Conservation (phyloP, 2,113 vertebrate species). For the Phaetusa simplex region DNA sequence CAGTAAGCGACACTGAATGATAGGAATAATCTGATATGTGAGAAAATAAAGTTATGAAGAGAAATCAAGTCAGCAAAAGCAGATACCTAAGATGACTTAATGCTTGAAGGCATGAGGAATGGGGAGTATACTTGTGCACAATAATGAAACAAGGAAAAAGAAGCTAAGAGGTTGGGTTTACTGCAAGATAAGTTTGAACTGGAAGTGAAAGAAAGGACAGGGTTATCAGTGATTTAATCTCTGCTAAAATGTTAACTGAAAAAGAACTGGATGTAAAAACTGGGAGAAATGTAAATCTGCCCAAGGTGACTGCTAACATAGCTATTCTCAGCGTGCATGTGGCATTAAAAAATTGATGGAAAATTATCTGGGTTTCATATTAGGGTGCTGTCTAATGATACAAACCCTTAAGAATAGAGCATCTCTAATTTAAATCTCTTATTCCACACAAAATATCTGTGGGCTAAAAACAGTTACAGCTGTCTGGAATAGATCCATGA, state of each 20-base stretch:
- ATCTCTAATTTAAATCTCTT: neutral
- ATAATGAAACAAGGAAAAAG: neutral
- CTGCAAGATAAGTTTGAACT: neutral
- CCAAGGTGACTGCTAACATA: neutral
- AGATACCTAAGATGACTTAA: neutral
- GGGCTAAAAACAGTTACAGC: neutral
- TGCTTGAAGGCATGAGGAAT: neutral
- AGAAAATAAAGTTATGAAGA: neutral
- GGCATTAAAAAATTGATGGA: neutral
- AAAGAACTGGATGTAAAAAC: neutral
- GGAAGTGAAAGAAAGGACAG: neutral
- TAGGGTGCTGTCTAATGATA: neutral
- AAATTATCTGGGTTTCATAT: neutral
- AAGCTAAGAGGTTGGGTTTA: neutral
- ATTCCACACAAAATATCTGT: neutral
- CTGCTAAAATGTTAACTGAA: neutral
- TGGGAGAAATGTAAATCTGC: neutral
- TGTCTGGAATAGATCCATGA: neutral
- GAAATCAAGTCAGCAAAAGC: neutral
- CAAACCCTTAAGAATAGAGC: neutral
- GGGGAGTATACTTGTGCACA: neutral
- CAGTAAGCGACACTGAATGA: neutral
- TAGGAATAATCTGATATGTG: neutral
- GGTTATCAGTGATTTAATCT: neutral
- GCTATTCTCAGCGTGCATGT: neutral